A percentile compares a stretch with the other conserved stretches of the same genome.
Conservation (phyloP, 2,113 vertebrate genomes). For the Cryptomyrus ogoouensis region DNA sequence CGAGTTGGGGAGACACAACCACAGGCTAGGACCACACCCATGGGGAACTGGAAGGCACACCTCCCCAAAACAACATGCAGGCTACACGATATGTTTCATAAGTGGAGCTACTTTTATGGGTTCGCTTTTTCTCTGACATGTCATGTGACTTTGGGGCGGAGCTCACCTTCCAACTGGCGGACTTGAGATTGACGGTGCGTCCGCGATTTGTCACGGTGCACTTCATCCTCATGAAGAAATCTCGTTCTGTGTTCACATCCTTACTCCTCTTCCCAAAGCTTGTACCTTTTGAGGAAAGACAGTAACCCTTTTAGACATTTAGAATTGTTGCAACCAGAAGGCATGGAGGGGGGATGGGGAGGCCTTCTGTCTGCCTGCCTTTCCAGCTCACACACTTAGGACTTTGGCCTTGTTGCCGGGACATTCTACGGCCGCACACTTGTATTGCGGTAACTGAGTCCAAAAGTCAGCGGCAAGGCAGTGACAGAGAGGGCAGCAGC, state of each 20-base stretch:
- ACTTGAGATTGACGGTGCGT: conserved; percentile 96
- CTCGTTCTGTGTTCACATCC: conserved; percentile 79
- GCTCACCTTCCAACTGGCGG: conserved; percentile 93
- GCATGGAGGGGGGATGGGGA: background rate
- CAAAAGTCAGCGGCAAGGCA: background rate
- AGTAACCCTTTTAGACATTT: background rate
- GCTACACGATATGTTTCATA: background rate
- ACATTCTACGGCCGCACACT: background rate
- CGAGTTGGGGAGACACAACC: background rate
- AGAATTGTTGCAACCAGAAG: background rate
- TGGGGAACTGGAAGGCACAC: background rate
- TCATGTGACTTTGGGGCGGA: background rate
- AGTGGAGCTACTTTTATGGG: background rate
- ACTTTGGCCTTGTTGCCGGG: conserved; percentile 12
- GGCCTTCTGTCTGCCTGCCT: background rate
- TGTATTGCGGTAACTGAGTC: conserved; percentile 8
- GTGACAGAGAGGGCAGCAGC: background rate
- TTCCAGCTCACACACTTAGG: background rate
- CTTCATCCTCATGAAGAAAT: conserved; percentile 99
- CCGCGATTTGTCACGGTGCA: conserved; percentile 96
- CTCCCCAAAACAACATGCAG: background rate
- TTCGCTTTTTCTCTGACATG: background rate
- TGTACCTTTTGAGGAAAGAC: conserved; percentile 36
- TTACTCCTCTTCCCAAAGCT: conserved; percentile 85
- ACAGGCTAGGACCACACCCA: background rate